Evolutionary conservation across 64 coral and sea anemone genomes (phyloP).

Genomic region (Pocillopora damicornis): DNA sequence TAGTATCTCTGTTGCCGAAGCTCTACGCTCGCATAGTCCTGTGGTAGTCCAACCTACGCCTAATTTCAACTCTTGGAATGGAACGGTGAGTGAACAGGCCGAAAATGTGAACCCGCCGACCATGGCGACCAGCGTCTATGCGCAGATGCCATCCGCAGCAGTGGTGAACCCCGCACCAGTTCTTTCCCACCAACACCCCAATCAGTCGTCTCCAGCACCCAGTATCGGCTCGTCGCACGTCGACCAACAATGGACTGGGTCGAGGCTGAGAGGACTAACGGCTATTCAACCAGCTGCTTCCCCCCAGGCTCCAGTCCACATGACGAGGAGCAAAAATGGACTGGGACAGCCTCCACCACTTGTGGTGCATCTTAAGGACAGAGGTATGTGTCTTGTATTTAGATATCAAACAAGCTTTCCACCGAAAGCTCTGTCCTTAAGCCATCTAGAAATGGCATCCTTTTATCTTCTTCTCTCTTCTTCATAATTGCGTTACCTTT

Average conservation of each 20-base stretch:
- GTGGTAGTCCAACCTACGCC: slow-evolving; percentile 14
- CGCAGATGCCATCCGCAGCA: not conserved
- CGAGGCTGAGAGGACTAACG: not conserved
- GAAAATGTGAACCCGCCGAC: slow-evolving; percentile 13
- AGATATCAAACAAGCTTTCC: not conserved
- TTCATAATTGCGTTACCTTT: too few species aligned
- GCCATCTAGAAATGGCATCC: too few species aligned
- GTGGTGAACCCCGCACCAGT: slow-evolving; percentile 3
- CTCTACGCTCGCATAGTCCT: slow-evolving; percentile 25
- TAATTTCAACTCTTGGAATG: slow-evolving; percentile 27
- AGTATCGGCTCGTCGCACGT: not conserved
- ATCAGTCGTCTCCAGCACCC: slow-evolving; percentile 17
- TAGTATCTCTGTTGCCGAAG: slow-evolving; percentile 21
- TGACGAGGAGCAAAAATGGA: slow-evolving; percentile 30
- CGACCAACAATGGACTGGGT: not conserved
- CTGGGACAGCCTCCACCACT: slow-evolving; percentile 32
- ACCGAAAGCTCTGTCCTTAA: not conserved
- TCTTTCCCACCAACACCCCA: slow-evolving; percentile 20
- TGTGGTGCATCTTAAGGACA: slow-evolving; percentile 62
- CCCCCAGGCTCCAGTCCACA: slow-evolving; percentile 7
- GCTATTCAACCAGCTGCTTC: not conserved
- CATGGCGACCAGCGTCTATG: slow-evolving; percentile 9
- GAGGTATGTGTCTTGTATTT: slow-evolving; percentile 29
- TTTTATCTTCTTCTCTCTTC: too few species aligned
- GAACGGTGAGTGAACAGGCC: slow-evolving; percentile 2